These are phyloP conservation scores for Drosophila nannoptera DNA, from an alignment of 1,140 invertebrate genomes.

Conservation along the genomic window DNA sequence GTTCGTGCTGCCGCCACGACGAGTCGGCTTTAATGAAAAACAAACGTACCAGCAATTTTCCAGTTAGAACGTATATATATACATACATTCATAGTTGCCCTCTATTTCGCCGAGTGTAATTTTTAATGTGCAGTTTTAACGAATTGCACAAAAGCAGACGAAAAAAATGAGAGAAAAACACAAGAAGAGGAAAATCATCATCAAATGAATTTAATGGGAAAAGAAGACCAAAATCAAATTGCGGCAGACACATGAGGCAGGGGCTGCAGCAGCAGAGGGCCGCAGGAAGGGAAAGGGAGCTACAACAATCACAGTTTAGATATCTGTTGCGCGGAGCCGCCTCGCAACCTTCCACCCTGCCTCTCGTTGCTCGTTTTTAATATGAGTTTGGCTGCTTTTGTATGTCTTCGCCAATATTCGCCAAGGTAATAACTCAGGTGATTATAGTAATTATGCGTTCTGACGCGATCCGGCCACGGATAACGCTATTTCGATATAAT, in stretches of 20 bases:
- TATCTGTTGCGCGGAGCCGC: constrained; percentile 45
- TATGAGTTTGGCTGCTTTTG: constrained; percentile 58
- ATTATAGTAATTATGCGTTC: constrained; percentile 80
- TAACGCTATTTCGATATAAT: constrained; percentile 79
- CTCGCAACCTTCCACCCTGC: neutral
- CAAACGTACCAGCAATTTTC: constrained; percentile 74
- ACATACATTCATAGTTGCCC: constrained; percentile 5
- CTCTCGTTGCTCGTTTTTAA: constrained; percentile 60
- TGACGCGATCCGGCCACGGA: constrained; percentile 79
- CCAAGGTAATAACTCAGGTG: constrained; percentile 79
- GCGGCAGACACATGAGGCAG: constrained; percentile 38
- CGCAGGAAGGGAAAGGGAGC: neutral
- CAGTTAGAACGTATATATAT: constrained; percentile 53
- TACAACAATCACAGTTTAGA: constrained; percentile 74
- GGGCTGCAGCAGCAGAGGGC: constrained; percentile 4
- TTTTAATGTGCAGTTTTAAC: constrained; percentile 62
- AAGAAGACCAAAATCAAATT: constrained; percentile 73
- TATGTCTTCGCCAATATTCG: constrained; percentile 74
- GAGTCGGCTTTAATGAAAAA: constrained; percentile 64
- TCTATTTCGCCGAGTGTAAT: constrained; percentile 66
- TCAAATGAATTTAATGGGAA: constrained; percentile 74
- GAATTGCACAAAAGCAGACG: constrained; percentile 49
- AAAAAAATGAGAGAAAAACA: constrained; percentile 31
- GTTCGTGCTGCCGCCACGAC: constrained; percentile 63
- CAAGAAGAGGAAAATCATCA: constrained; percentile 32